Evolutionary conservation across 2,888 invertebrate genomes (phyloP).

Genomic region (Calameuta pallipes): DNA sequence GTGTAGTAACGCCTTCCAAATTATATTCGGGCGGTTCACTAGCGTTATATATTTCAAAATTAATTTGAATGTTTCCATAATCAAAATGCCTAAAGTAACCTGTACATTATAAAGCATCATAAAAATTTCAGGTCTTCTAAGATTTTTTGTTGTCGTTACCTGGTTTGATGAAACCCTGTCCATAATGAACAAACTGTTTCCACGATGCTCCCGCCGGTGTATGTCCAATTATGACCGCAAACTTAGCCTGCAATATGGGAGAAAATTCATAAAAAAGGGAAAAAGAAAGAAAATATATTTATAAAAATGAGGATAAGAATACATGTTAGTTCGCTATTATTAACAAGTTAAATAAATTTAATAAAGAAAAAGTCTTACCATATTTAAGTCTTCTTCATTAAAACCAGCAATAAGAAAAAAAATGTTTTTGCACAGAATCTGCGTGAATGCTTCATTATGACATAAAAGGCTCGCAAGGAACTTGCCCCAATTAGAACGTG

Average conservation of each 20-base stretch:
- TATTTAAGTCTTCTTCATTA: slow-evolving; percentile 44
- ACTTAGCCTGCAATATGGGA: slow-evolving; percentile 39
- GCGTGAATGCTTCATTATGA: slow-evolving; percentile 46
- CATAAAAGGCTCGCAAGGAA: slow-evolving; percentile 57
- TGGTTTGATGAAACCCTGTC: slow-evolving; percentile 57
- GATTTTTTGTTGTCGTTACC: slow-evolving; percentile 34
- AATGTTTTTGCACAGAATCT: slow-evolving; percentile 54
- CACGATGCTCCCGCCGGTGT: slow-evolving; percentile 61
- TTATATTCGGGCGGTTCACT: slow-evolving; percentile 52
- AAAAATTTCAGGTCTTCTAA: neutral
- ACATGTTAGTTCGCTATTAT: too few relatives aligned
- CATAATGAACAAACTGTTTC: slow-evolving; percentile 60
- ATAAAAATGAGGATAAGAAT: too few relatives aligned
- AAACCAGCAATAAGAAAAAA: slow-evolving; percentile 53
- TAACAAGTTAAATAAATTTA: too few relatives aligned
- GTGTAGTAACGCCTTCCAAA: slow-evolving; percentile 50
- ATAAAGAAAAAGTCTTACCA: slow-evolving; percentile 20
- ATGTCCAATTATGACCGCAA: slow-evolving; percentile 56
- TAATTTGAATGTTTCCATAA: slow-evolving; percentile 48
- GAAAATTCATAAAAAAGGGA: neutral
- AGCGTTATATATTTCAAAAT: slow-evolving; percentile 50
- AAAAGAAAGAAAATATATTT: too few relatives aligned
- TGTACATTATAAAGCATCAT: slow-evolving; percentile 20
- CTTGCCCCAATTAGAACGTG: slow-evolving; percentile 57
- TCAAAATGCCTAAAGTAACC: slow-evolving; percentile 55